Evolutionary conservation across 2,888 invertebrate genomes (phyloP), one percentile per base, ranked within the genome.

Genomic region (Xanthostigma xanthostigma): DNA sequence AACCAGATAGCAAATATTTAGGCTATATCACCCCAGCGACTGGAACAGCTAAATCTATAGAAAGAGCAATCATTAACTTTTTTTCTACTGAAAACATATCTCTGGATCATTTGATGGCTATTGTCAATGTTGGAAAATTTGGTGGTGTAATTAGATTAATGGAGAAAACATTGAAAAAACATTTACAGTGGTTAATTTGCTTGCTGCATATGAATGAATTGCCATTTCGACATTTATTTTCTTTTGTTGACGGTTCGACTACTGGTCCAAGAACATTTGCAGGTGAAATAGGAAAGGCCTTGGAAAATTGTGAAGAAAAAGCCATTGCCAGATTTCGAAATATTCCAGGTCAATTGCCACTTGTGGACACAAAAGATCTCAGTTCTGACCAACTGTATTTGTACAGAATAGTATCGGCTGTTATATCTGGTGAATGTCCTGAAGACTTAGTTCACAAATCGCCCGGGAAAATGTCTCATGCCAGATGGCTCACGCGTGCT

Each of bases 281-380:
- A 13, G 58, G 58, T 8, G 50, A 54, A 44, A 53, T 60, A n/a
- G 57, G 58, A 43, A 60, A 57, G 53, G 9, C 10, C 10, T 46
- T 57, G 33, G 44, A 45, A 13, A 50, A 2, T 37, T 55, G 56
- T 49, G 52, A 54, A 3, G 41, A 41, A 4, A 6, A 6, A 2
- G 8, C 2, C 2, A 4, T 17, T 3, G 17, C 3, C 3, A 9
- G 6, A 41, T 41, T 41, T 41, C 6, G 8, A 41, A 4, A 4
- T 12, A 41, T 41, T 6, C 41, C 41, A 4, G 14, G 6, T 13
- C 9, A 42, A 42, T 2, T 42, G 11, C 45, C 45, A 34, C 2
- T 17, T 13, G 9, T 41, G n/a, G 42, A 38, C 9, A 14, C 4
- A 2, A 4, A n/a, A 42, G 42, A 49, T 44, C 50, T 56, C 13